These are phyloP conservation scores for Fistularia commersonii DNA, from an alignment of 2,797 vertebrate species.

Conservation along the genomic window DNA sequence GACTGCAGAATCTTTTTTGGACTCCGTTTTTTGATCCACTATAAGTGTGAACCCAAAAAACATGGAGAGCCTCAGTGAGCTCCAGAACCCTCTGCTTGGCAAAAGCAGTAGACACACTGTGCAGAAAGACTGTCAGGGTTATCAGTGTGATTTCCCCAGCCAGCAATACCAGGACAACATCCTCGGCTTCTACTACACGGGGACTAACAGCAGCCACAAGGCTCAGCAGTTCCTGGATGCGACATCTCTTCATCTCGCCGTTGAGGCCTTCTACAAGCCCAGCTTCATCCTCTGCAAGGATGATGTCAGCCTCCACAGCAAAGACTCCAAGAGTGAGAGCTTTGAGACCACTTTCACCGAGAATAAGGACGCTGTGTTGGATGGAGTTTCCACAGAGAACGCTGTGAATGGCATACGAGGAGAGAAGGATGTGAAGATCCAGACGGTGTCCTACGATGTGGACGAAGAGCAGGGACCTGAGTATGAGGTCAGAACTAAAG, in stretches of 20 bases:
- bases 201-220: conserved; percentile 67
- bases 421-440: conserved; percentile 83
- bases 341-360: conserved; percentile 91
- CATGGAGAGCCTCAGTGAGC: conserved; percentile 89
- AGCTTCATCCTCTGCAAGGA: conserved; percentile 86
- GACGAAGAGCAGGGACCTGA: conserved; percentile 87
- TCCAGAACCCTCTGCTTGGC: conserved; percentile 86
- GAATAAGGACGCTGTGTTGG: conserved; percentile 69
- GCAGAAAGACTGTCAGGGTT: conserved; percentile 74
- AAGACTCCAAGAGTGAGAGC: conserved; percentile 84
- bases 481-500: conserved; percentile 76
- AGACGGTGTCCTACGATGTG: conserved; percentile 89
- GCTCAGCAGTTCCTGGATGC: conserved; percentile 88
- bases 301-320: conserved; percentile 76
- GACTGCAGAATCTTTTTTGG: conserved; percentile 30
- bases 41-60: conserved; percentile 25
- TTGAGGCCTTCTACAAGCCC: conserved; percentile 87
- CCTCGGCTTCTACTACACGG: conserved; percentile 82
- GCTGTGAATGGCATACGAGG: conserved; percentile 44
- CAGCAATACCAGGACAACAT: conserved; percentile 83
- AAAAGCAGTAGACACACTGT: conserved; percentile 74
- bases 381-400: conserved; percentile 46
- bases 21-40: conserved; percentile 1
- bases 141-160: conserved; percentile 75
- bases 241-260: conserved; percentile 86